Evolutionary conservation across 2,113 vertebrate species (phyloP).

Genomic region (Urocynchramus pylzowi): DNA sequence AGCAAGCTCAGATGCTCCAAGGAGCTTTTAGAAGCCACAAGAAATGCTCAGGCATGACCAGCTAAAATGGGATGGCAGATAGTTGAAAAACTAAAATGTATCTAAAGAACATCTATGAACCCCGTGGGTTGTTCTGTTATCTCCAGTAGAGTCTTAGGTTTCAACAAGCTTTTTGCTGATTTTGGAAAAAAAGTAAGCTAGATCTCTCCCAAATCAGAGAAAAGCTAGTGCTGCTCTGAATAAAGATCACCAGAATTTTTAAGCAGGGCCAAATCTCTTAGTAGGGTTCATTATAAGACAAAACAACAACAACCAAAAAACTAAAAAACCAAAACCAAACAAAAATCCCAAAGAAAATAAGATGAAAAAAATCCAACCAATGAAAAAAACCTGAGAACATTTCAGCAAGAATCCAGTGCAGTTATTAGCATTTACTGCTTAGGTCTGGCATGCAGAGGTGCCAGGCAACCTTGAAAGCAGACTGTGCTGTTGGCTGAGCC

Average conservation of each 20-base stretch:
- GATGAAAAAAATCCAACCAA: neutral
- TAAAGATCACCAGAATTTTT: neutral
- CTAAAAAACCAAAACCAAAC: neutral
- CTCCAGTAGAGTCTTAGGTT: neutral
- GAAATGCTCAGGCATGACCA: neutral
- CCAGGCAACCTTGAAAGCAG: conserved; percentile 9
- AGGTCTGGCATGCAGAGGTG: neutral
- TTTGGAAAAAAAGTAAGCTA: neutral
- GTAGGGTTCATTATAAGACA: neutral
- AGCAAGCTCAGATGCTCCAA: neutral
- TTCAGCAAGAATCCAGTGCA: neutral
- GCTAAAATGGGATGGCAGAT: neutral
- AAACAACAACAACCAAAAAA: neutral
- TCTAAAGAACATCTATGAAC: neutral
- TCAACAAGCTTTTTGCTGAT: neutral
- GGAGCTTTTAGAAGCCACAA: neutral
- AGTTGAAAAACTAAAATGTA: neutral
- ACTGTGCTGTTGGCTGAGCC: neutral
- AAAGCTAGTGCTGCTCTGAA: neutral
- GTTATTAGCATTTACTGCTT: neutral
- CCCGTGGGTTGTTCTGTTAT: rapidly evolving
- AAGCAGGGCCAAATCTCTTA: neutral
- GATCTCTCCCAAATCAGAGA: neutral
- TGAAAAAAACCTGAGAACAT: neutral
- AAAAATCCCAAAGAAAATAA: neutral